Conservation (phyloP, 2,888 invertebrate species). For the Mongoloraphidia duomilia region DNA sequence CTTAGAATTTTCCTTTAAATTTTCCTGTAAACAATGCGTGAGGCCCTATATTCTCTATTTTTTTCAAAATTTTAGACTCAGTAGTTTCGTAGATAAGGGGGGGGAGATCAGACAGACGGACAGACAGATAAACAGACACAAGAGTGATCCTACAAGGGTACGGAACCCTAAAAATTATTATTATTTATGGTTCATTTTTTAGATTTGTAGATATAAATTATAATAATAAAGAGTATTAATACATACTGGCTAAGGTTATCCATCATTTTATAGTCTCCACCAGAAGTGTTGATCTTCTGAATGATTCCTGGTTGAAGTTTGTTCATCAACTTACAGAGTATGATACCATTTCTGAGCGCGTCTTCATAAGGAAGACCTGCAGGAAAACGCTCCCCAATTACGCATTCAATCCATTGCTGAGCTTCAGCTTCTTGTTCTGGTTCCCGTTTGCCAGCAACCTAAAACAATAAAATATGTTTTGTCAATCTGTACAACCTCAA, state of each 20-base stretch:
- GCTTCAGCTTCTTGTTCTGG: constrained; percentile 68
- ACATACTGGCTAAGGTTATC: constrained; percentile 85
- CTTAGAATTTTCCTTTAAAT: too few species aligned
- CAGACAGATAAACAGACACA: too few species aligned
- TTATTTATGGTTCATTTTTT: too few species aligned
- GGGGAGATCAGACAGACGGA: too few species aligned
- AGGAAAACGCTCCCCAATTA: constrained; percentile 65
- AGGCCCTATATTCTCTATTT: too few species aligned
- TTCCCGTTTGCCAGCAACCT: constrained; percentile 72
- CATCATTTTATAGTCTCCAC: constrained; percentile 92
- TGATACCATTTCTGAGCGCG: constrained; percentile 67
- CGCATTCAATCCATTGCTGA: constrained; percentile 72
- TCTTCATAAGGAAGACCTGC: constrained; percentile 57
- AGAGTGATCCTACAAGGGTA: too few species aligned
- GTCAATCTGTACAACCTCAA: too few species aligned
- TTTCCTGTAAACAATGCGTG: too few species aligned
- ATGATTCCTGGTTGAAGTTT: constrained; percentile 72
- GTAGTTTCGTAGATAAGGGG: too few species aligned
- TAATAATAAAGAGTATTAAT: not conserved
- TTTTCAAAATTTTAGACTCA: too few species aligned
- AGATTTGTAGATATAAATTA: too few species aligned
- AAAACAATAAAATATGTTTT: constrained; percentile 24
- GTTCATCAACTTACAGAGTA: constrained; percentile 83
- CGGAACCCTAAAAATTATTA: too few species aligned
- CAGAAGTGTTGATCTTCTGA: constrained; percentile 65